phyloP scores from a whole-genome alignment of 2,888 invertebrate species.

The Alviniconcha strummeri region DNA sequence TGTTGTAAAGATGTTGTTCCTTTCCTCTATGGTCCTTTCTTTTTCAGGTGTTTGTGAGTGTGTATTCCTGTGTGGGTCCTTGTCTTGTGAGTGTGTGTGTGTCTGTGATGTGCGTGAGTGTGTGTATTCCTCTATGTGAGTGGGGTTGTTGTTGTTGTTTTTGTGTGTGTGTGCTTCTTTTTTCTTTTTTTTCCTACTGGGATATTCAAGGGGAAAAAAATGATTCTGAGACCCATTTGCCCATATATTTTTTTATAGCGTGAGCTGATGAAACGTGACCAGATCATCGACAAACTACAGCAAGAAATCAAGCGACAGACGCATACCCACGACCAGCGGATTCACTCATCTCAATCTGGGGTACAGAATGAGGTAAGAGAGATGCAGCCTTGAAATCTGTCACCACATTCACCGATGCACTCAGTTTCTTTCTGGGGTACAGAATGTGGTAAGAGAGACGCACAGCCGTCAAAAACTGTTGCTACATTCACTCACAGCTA shows the following conservation, averaged over 20 bases:
- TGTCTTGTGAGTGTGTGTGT: background rate
- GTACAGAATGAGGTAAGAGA: background rate
- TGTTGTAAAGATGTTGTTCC: no score
- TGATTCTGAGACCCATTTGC: no score
- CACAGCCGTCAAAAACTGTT: no score
- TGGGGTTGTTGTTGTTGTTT: background rate
- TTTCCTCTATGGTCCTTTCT: no score
- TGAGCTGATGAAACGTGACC: slow-evolving; percentile 56
- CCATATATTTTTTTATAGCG: slow-evolving; percentile 46
- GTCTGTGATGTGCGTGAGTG: no score
- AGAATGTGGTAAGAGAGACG: no score
- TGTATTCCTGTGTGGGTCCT: background rate
- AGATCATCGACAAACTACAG: slow-evolving; percentile 61
- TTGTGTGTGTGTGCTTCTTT: background rate
- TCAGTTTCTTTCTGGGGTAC: no score
- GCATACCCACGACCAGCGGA: no score
- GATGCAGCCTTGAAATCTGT: no score
- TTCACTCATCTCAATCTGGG: background rate
- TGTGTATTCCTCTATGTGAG: background rate
- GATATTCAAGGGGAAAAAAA: no score
- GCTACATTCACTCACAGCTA: no score
- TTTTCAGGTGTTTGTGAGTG: background rate
- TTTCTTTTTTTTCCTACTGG: background rate
- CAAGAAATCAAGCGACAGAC: slow-evolving; percentile 52
- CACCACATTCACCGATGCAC: no score